Percentiles rank a stretch among this genome's conserved stretches.
Conservation (phyloP, 2,797 vertebrate genomes). For the Ibycter americanus region DNA sequence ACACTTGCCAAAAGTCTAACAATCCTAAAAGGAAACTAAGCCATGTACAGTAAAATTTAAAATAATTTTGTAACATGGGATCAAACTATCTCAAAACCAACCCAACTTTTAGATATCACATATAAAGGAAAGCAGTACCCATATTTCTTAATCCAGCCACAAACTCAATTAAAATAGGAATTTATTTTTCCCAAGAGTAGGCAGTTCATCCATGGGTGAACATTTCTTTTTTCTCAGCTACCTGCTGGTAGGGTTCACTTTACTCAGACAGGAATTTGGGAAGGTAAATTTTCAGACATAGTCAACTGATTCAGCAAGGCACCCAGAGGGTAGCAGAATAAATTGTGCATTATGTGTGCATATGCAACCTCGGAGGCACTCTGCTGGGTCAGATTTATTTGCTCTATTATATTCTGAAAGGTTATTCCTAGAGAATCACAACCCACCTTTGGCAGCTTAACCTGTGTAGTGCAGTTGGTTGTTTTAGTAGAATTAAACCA, state of each 20-base stretch:
- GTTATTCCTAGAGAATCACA: neutral
- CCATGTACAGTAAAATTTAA: neutral
- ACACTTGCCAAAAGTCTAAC: neutral
- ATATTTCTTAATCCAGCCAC: neutral
- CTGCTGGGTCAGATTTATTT: neutral
- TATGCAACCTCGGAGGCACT: neutral
- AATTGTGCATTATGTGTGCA: neutral
- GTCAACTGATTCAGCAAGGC: rapidly evolving
- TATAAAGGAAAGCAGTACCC: neutral
- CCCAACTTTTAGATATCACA: neutral
- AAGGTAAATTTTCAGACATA: neutral
- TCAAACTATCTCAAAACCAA: neutral
- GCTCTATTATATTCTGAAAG: neutral
- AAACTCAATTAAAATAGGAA: neutral
- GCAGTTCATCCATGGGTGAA: neutral
- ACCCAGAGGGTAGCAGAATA: neutral
- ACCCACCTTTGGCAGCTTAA: neutral
- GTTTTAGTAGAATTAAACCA: neutral
- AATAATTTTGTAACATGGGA: neutral
- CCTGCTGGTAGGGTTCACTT: neutral
- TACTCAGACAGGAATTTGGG: neutral
- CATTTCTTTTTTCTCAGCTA: neutral
- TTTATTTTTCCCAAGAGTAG: neutral
- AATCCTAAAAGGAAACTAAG: neutral
- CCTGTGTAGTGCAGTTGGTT: neutral